A percentile compares a stretch with the other conserved stretches of the same genome.
Evolutionary conservation across 37 sponge, comb jelly and placozoan species (phyloP).

Genomic region (Axinella damicornis): DNA sequence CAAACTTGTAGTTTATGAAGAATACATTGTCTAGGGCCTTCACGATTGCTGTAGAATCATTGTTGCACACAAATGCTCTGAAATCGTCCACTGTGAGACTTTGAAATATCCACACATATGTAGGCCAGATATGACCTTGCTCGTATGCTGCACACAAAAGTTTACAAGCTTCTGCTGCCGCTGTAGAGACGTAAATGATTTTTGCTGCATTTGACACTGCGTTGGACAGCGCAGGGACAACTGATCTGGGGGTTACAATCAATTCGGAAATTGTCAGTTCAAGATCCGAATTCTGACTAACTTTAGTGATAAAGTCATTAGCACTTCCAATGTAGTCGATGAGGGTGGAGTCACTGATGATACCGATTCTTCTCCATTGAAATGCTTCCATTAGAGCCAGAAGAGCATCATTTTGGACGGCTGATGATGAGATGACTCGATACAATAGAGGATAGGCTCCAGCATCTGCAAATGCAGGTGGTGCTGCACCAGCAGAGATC

Average conservation of each 20-base stretch:
- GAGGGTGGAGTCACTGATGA: background rate
- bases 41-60: constrained; percentile 8
- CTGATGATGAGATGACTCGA: constrained; percentile 10
- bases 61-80: background rate
- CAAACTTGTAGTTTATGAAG: background rate
- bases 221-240: too few species aligned
- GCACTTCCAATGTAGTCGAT: background rate
- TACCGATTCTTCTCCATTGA: constrained; percentile 18
- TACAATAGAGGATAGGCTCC: background rate
- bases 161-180: constrained; percentile 3
- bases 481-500: constrained; percentile 13
- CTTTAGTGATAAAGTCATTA: too few species aligned
- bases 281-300: too few species aligned
- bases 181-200: constrained; percentile 11
- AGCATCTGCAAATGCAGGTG: constrained; percentile 1
- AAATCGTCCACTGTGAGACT: background rate
- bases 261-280: too few species aligned
- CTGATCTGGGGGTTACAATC: too few species aligned
- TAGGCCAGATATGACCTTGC: constrained; percentile 17
- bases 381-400: constrained; percentile 35
- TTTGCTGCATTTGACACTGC: background rate
- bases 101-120: constrained; percentile 41
- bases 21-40: constrained; percentile 24
- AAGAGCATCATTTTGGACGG: constrained; percentile 7
- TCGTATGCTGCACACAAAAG: background rate